A percentile compares a stretch with the other conserved stretches of the same genome.
phyloP scores from a whole-genome alignment of 2,888 invertebrate genomes.

The Idaea biselata region DNA sequence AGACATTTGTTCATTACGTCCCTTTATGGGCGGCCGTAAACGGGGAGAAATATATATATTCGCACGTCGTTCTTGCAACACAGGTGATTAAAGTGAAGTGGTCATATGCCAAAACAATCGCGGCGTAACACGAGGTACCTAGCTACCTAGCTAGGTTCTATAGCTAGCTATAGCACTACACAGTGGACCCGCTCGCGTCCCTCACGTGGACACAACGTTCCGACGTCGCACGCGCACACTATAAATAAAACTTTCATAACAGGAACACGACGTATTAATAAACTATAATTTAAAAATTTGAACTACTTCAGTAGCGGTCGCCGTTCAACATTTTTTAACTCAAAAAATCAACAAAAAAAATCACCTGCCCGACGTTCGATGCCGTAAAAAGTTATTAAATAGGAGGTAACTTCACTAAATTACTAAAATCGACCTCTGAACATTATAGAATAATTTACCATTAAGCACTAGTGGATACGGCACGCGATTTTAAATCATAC shows the following conservation, averaged over 20 bases:
- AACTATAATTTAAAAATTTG: constrained; percentile 74
- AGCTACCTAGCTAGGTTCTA: background rate
- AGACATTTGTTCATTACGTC: constrained; percentile 72
- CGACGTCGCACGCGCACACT: constrained; percentile 55
- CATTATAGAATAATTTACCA: constrained; percentile 75
- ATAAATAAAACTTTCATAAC: constrained; percentile 67
- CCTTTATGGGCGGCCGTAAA: constrained; percentile 64
- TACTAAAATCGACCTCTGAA: constrained; percentile 76
- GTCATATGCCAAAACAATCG: constrained; percentile 38
- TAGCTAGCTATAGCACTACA: background rate
- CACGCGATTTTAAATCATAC: constrained; percentile 67
- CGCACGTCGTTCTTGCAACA: constrained; percentile 58
- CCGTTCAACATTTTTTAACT: constrained; percentile 49
- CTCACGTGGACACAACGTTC: constrained; percentile 27
- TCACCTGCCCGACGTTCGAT: constrained; percentile 65
- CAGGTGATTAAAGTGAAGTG: constrained; percentile 48
- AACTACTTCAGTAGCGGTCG: constrained; percentile 77
- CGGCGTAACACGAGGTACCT: constrained; percentile 2
- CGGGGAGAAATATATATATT: constrained; percentile 57
- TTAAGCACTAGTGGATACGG: constrained; percentile 39
- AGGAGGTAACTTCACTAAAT: constrained; percentile 79
- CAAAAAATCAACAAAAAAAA: constrained; percentile 56
- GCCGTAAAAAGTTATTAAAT: constrained; percentile 74
- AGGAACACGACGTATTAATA: constrained; percentile 66
- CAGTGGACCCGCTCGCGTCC: constrained; percentile 17